Percentiles rank a stretch among this genome's conserved stretches.
Conservation (phyloP, 2,113 vertebrate genomes). For the Strigops habroptila region DNA sequence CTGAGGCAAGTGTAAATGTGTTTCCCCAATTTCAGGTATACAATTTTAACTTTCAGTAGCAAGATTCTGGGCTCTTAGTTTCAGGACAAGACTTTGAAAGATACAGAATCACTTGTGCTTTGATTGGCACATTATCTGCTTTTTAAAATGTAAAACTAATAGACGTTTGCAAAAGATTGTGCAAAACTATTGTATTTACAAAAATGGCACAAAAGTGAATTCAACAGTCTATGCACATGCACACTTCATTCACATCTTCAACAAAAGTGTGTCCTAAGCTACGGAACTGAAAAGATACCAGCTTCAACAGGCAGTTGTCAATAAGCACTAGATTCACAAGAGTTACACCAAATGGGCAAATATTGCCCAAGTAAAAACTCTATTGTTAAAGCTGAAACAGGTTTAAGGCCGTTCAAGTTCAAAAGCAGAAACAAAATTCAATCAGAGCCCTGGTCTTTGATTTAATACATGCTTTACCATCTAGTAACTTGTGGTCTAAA, state of each 20-base stretch:
- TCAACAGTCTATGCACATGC: slow-evolving; percentile 90
- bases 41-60: slow-evolving; percentile 58
- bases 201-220: slow-evolving; percentile 97
- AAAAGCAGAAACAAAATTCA: slow-evolving; percentile 80
- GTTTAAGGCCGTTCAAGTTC: slow-evolving; percentile 90
- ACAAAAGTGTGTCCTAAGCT: slow-evolving; percentile 74
- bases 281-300: slow-evolving; percentile 75
- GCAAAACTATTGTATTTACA: slow-evolving; percentile 99
- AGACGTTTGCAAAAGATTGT: slow-evolving; percentile 86
- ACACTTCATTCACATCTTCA: slow-evolving; percentile 82
- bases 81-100: slow-evolving; percentile 65
- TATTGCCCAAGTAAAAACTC: slow-evolving; percentile 90
- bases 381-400: slow-evolving; percentile 84
- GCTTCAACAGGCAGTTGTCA: slow-evolving; percentile 78
- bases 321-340: slow-evolving; percentile 81
- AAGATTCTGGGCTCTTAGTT: slow-evolving; percentile 60
- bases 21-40: slow-evolving; percentile 39
- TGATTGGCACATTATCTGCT: slow-evolving; percentile 74
- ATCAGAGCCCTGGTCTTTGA: slow-evolving; percentile 70
- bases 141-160: slow-evolving; percentile 74
- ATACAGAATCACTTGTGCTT: slow-evolving; percentile 76
- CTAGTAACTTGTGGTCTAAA: slow-evolving; percentile 79
- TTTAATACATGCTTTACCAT: slow-evolving; percentile 77
- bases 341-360: slow-evolving; percentile 86
- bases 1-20: slow-evolving; percentile 6